A percentile compares a stretch with the other conserved stretches of the same genome.
These are phyloP conservation scores for Drosophila birchii DNA, from an alignment of 2,888 invertebrate genomes.

Conservation along the genomic window DNA sequence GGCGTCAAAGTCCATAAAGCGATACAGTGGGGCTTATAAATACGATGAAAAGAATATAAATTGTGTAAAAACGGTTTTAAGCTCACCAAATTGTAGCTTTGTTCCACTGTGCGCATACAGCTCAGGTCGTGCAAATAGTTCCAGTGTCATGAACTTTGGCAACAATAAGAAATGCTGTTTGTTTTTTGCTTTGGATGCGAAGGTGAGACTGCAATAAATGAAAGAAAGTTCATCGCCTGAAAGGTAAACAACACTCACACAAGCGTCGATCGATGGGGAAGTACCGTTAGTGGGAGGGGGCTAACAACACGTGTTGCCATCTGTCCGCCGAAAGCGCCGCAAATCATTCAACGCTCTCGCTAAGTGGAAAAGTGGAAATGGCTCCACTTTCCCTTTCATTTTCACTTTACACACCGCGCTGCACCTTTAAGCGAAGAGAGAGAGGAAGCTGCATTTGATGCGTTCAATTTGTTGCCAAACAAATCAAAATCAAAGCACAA, in stretches of 20 bases:
- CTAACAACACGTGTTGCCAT: conserved; percentile 71
- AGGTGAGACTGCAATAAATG: conserved; percentile 57
- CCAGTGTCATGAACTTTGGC: conserved; percentile 64
- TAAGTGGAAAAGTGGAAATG: conserved; percentile 62
- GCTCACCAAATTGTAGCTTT: too few relatives aligned
- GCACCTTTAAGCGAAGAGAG: conserved; percentile 49
- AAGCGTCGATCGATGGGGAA: not conserved
- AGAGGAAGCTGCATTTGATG: conserved; percentile 61
- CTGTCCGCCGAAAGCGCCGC: conserved; percentile 72
- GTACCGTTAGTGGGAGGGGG: conserved; percentile 2
- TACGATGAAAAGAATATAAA: not conserved
- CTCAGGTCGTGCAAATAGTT: conserved; percentile 1
- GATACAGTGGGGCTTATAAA: conserved; percentile 10
- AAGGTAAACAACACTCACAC: conserved; percentile 60
- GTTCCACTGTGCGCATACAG: not conserved
- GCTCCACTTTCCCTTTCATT: conserved; percentile 58
- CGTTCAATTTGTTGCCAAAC: conserved; percentile 79
- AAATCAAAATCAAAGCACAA: conserved; percentile 66
- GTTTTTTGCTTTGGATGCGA: conserved; percentile 20
- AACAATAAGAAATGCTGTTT: conserved; percentile 52
- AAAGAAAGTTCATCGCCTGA: conserved; percentile 69
- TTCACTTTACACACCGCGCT: conserved; percentile 33
- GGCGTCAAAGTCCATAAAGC: conserved; percentile 48
- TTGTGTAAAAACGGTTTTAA: not conserved
- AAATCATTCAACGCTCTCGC: conserved; percentile 67